Evolutionary conservation across 2,797 vertebrate species (phyloP).

Genomic region (Pteronotus mesoamericanus): DNA sequence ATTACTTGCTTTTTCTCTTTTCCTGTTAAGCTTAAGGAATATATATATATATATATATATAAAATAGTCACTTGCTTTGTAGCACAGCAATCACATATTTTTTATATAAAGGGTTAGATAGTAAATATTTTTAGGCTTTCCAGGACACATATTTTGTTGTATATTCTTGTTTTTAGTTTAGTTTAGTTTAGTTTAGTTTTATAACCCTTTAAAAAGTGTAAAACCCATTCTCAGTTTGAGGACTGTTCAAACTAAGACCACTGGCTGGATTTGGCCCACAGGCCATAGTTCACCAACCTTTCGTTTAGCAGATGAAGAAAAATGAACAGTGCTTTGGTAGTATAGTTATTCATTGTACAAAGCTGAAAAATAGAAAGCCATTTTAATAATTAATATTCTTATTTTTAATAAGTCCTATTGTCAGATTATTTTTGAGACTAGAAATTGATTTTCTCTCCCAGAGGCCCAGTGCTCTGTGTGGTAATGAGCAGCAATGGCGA

Average conservation of each 20-base stretch:
- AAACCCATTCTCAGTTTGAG: conserved; percentile 1
- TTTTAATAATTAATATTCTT: background rate
- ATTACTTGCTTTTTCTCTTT: background rate
- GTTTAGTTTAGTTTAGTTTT: conserved; percentile 43
- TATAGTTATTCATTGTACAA: conserved; percentile 27
- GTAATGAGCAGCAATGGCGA: conserved; percentile 97
- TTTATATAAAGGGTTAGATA: background rate
- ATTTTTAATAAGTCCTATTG: background rate
- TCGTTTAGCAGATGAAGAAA: conserved; percentile 13
- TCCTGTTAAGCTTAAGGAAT: background rate
- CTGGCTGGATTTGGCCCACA: background rate
- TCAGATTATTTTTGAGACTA: background rate
- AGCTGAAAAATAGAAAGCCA: background rate
- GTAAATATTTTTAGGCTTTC: conserved; percentile 7
- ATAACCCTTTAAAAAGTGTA: background rate
- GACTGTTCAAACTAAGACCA: background rate
- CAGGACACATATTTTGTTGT: background rate
- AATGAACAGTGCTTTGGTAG: background rate
- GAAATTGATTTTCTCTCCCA: conserved; percentile 72
- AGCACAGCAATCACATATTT: background rate
- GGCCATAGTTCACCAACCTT: background rate
- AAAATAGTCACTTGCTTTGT: background rate
- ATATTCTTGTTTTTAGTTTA: background rate
- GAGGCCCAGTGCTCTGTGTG: conserved; percentile 96
- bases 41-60: no score